phyloP scores from a whole-genome alignment of 2,113 vertebrate species.

The Corythaeola cristata region DNA sequence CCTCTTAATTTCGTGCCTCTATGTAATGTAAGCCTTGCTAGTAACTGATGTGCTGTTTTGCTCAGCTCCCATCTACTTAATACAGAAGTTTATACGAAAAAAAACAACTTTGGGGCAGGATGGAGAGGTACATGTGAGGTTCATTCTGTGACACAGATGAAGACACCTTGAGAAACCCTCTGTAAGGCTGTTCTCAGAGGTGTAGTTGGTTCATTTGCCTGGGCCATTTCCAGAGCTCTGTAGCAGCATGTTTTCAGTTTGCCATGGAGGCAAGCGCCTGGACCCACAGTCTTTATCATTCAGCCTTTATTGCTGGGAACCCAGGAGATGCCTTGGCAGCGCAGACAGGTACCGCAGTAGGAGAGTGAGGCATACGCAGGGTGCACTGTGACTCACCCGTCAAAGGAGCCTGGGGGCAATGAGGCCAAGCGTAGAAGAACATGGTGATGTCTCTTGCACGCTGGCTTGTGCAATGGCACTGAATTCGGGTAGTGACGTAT shows the following conservation, averaged over 20 bases:
- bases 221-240: background rate
- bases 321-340: background rate
- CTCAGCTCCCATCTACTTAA: background rate
- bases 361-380: fast-evolving
- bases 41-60: background rate
- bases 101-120: background rate
- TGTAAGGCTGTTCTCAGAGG: background rate
- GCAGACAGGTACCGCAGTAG: background rate
- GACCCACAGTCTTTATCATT: background rate
- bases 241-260: background rate
- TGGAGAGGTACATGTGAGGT: background rate
- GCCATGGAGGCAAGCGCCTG: background rate
- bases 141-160: background rate
- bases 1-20: background rate
- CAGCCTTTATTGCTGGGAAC: background rate
- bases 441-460: fast-evolving
- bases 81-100: background rate
- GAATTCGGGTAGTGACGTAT: background rate
- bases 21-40: background rate
- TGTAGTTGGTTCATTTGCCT: background rate
- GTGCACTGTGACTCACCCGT: fast-evolving
- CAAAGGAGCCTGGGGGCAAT: fast-evolving
- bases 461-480: background rate
- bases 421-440: background rate
- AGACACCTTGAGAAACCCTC: background rate